Percentiles rank a stretch among this genome's conserved stretches.
These are phyloP conservation scores for Tachystola acroxantha DNA, from an alignment of 2,888 invertebrate genomes.

Conservation along the genomic window DNA sequence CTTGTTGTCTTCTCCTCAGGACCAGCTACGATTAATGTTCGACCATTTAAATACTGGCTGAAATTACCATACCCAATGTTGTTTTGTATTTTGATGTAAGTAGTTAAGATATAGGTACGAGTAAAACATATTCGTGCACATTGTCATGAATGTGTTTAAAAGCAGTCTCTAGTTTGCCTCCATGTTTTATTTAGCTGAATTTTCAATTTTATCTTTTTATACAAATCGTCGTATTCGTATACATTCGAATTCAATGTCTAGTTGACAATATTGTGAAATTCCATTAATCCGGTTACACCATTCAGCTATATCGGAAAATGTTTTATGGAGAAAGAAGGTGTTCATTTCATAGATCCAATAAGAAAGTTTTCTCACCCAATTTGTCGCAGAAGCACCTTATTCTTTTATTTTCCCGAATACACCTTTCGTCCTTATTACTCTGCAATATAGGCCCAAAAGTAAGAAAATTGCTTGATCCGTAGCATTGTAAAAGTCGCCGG, in stretches of 20 bases:
- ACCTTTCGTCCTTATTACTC: constrained; percentile 61
- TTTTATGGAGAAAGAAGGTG: not conserved
- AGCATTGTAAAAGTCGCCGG: constrained; percentile 67
- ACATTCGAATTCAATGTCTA: too few relatives aligned
- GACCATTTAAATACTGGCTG: too few relatives aligned
- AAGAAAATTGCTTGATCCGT: constrained; percentile 67
- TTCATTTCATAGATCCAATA: constrained; percentile 1
- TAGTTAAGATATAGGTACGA: too few relatives aligned
- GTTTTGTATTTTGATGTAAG: not conserved
- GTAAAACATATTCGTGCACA: too few relatives aligned
- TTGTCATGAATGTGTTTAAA: not conserved
- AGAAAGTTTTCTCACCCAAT: constrained; percentile 62
- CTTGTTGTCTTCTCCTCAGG: not conserved
- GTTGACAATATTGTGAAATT: too few relatives aligned
- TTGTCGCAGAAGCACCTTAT: constrained; percentile 54
- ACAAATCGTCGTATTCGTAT: too few relatives aligned
- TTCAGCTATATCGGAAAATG: not conserved
- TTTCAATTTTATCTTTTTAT: not conserved
- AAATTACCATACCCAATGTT: not conserved
- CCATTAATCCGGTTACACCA: not conserved
- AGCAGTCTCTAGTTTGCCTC: not conserved
- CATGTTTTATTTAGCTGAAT: not conserved
- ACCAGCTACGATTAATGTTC: not conserved
- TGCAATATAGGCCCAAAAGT: constrained; percentile 53
- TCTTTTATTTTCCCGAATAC: constrained; percentile 56